phyloP scores from a whole-genome alignment of 2,888 invertebrate genomes.

The Stramonita haemastoma region DNA sequence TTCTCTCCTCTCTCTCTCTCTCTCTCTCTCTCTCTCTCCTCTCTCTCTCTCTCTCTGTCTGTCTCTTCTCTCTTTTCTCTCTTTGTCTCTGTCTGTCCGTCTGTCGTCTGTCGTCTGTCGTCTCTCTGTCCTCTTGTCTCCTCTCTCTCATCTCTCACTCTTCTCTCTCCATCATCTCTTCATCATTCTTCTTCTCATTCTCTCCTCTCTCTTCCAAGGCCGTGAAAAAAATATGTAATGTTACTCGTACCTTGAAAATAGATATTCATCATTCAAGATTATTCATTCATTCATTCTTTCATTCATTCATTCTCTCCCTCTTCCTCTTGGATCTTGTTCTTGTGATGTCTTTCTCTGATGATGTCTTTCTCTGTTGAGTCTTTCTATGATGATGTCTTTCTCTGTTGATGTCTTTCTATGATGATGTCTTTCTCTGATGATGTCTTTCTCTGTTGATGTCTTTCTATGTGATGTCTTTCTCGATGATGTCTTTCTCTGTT shows the following conservation, averaged over 20 bases:
- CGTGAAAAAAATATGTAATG: too few species aligned
- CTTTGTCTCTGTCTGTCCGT: not conserved
- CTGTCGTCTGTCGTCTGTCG: not conserved
- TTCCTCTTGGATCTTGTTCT: not conserved
- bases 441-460: not conserved
- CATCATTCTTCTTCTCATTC: not conserved
- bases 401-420: not conserved
- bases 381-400: not conserved
- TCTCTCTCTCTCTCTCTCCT: not conserved
- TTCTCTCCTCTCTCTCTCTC: too few species aligned
- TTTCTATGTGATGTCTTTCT: not conserved
- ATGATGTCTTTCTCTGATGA: not conserved
- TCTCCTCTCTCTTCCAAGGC: slow-evolving; percentile 5
- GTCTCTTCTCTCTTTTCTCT: not conserved
- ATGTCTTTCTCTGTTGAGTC: not conserved
- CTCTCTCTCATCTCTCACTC: not conserved
- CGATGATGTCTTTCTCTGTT: not conserved
- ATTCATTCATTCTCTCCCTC: not conserved
- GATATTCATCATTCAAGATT: too few species aligned
- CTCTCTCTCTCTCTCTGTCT: not conserved
- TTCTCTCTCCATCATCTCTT: slow-evolving; percentile 2
- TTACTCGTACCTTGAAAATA: too few species aligned
- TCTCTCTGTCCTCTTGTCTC: not conserved
- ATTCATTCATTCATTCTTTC: not conserved
- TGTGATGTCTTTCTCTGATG: not conserved